Base-by-base conservation (phyloP, 2,888 invertebrate genomes). In the Trichogramma dendrolimi region DNA sequence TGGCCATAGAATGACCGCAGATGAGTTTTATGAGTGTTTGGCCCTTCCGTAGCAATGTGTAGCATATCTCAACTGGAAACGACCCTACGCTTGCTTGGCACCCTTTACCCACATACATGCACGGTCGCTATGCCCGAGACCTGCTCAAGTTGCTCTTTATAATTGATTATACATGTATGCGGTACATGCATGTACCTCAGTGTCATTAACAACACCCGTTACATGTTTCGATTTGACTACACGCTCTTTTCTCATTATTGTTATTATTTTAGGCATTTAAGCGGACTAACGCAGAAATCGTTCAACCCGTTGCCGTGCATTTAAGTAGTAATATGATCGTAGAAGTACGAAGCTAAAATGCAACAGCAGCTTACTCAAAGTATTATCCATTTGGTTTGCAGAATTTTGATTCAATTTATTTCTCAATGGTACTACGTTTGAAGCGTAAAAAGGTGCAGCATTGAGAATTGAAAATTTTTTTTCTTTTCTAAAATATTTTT, bases 21-120 rank as follows among this genome's bases (percentile, higher is more conserved):
- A 73, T 74, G 73, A 74, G 72, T 74, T 75, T 75, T 73, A 74
- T 70, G 74, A 73, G 72, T 72, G 65, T 41, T 49, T 54, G 46
- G 60, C 66, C 55, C 64, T 58, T 61, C 61, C 61, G 63, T 66
- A 66, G 66, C 61, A 66, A 71, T 69, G 71, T 69, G 67, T 69
- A 40, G 54, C 48, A 6, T 27, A 27, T 27, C 47, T 11, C 70
- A 67, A 65, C 69, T 68, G 66, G 62, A 46, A 66, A 64, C 65
- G 61, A 67, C 67, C 68, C 68, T 67, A 67, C 67, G 63, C 64
- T 63, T 63, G 63, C 60, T 59, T 61, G 64, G 61, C 65, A 66
- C 39, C 11, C 55, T 57, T 59, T 54, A 54, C 60, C 56, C 59
- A 50, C 59, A 53, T 53, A 55, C 53, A 43, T 6, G 11, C 7